A percentile compares a stretch with the other conserved stretches of the same genome.
These are phyloP conservation scores for Dryobates pubescens DNA, from an alignment of 2,797 vertebrate genomes.

Conservation along the genomic window DNA sequence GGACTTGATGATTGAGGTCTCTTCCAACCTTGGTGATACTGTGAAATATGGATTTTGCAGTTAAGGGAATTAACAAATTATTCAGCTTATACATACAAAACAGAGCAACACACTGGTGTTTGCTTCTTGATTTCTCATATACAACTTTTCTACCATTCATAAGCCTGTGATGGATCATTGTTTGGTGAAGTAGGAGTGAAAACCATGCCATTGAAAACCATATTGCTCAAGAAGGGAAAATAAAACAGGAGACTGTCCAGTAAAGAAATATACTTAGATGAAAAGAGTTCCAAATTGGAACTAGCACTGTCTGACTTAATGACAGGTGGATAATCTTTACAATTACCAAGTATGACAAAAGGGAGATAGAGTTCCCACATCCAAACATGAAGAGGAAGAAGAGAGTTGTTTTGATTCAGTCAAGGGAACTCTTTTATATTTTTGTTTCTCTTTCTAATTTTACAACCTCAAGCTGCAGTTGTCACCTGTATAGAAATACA, in stretches of 20 bases:
- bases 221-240: neutral
- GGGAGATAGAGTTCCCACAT: neutral
- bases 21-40: too few relatives aligned
- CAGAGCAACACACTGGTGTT: neutral
- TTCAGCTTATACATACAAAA: neutral
- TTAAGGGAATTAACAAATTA: neutral
- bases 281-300: neutral
- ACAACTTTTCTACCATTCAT: neutral
- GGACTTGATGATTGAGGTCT: too few relatives aligned
- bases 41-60: neutral
- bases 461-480: too few relatives aligned
- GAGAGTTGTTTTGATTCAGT: neutral
- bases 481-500: too few relatives aligned
- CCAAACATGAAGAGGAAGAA: constrained; percentile 2
- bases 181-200: neutral
- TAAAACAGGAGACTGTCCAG: neutral
- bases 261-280: neutral
- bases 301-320: neutral
- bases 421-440: neutral
- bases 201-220: neutral
- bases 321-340: neutral
- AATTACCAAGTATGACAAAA: neutral
- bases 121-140: neutral
- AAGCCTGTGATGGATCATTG: neutral
- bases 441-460: neutral